Conservation (phyloP, 2,113 vertebrate genomes). For the Neolamprologus fasciatus region DNA sequence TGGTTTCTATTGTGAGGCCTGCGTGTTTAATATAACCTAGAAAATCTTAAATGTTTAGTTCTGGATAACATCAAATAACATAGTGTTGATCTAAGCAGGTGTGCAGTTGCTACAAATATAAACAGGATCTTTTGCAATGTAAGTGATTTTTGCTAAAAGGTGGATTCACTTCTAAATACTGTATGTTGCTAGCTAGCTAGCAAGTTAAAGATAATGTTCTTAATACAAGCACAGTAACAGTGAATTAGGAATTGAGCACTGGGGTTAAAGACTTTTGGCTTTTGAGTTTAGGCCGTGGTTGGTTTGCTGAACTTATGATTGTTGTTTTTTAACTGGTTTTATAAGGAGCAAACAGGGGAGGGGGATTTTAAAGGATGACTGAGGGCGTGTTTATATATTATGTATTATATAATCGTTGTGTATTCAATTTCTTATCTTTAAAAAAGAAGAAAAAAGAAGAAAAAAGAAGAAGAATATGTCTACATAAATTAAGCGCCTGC, state of each 20-base stretch:
- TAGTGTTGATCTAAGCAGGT: fast-evolving
- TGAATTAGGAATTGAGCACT: not conserved
- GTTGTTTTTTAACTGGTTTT: not conserved
- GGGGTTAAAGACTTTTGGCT: fast-evolving
- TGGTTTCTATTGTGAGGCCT: not conserved
- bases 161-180: not conserved
- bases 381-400: fast-evolving
- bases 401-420: fast-evolving
- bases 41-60: not conserved
- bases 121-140: not conserved
- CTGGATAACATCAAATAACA: not conserved
- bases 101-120: not conserved
- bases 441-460: fast-evolving
- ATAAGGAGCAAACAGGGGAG: not conserved
- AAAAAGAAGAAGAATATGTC: not conserved
- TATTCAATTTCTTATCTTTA: not conserved
- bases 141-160: not conserved
- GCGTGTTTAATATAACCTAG: not conserved
- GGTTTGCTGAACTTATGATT: not conserved
- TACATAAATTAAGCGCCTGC: not conserved
- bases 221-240: not conserved
- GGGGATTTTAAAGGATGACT: not conserved
- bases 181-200: not conserved
- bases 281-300: not conserved
- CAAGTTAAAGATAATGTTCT: not conserved